Evolutionary conservation across 2,888 invertebrate genomes (phyloP).

Genomic region (Scaptomyza reducta): DNA sequence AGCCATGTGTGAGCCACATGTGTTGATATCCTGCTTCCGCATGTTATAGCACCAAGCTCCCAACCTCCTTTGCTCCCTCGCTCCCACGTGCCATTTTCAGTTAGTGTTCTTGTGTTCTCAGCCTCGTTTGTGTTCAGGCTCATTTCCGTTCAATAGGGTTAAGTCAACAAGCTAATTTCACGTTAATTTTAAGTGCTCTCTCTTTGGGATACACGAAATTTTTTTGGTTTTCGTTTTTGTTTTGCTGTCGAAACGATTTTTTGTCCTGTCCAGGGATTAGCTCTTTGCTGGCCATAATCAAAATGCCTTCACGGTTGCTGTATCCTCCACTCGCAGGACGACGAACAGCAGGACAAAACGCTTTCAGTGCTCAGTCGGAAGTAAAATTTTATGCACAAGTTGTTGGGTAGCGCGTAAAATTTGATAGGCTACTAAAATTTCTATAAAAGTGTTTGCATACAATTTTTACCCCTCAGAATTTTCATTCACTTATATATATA

Average conservation of each 20-base stretch:
- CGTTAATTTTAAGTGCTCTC: constrained; percentile 53
- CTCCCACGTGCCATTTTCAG: background rate
- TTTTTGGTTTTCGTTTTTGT: constrained; percentile 10
- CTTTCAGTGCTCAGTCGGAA: constrained; percentile 34
- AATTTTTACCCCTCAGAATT: constrained; percentile 37
- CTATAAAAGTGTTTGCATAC: constrained; percentile 68
- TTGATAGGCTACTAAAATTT: constrained; percentile 75
- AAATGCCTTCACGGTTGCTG: constrained; percentile 27
- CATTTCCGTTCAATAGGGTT: constrained; percentile 68
- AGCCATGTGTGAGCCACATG: constrained; percentile 26
- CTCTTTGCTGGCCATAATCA: constrained; percentile 36
- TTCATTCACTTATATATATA: constrained; percentile 3
- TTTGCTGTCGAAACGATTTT: constrained; percentile 11
- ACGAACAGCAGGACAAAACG: background rate
- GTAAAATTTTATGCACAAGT: constrained; percentile 70
- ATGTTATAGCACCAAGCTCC: constrained; percentile 26
- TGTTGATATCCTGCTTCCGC: constrained; percentile 57
- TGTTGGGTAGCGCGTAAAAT: constrained; percentile 71
- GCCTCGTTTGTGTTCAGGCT: constrained; percentile 40
- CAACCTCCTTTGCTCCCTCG: background rate
- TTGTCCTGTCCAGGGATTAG: constrained; percentile 11
- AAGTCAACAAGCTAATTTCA: constrained; percentile 62
- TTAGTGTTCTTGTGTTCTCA: constrained; percentile 23
- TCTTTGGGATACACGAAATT: background rate
- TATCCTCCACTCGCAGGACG: constrained; percentile 8